These are phyloP conservation scores for Speoplatyrhinus poulsoni DNA, from an alignment of 2,113 vertebrate species.

Conservation along the genomic window DNA sequence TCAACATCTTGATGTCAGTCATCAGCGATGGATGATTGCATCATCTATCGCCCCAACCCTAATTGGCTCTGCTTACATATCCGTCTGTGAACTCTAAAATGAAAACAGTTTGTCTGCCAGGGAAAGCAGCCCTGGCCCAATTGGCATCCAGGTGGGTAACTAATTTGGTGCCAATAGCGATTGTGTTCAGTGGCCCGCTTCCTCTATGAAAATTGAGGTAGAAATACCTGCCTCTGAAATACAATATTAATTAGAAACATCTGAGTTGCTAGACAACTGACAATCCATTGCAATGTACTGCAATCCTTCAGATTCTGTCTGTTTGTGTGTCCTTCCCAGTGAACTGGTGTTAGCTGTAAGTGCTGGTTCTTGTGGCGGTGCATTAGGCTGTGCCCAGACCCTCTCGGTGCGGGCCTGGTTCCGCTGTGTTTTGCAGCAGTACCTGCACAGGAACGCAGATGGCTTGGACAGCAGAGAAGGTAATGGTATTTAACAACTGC, in stretches of 20 bases:
- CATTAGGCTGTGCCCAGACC: slow-evolving; percentile 80
- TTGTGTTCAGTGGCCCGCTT: too few relatives aligned
- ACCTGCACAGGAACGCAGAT: slow-evolving; percentile 79
- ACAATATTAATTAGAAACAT: background rate
- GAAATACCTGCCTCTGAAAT: background rate
- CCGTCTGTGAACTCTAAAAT: too few relatives aligned
- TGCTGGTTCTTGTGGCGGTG: slow-evolving; percentile 61
- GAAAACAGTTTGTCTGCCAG: too few relatives aligned
- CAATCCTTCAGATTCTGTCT: background rate
- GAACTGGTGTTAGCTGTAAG: slow-evolving; percentile 78
- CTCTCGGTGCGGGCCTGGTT: slow-evolving; percentile 91
- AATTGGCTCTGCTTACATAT: too few relatives aligned
- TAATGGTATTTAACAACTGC: slow-evolving; percentile 14
- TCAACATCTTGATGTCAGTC: too few relatives aligned
- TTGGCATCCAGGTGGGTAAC: too few relatives aligned
- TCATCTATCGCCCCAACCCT: too few relatives aligned
- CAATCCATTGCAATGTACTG: background rate
- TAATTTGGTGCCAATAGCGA: too few relatives aligned
- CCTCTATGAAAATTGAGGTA: too few relatives aligned
- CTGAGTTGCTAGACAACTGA: background rate
- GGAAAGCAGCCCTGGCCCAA: too few relatives aligned
- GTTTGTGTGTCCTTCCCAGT: slow-evolving; percentile 62
- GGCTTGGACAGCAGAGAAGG: slow-evolving; percentile 69
- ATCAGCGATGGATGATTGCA: too few relatives aligned
- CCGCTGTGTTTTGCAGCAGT: slow-evolving; percentile 91